Conservation (phyloP, 2,888 invertebrate species). For the Dorcus hopei region DNA sequence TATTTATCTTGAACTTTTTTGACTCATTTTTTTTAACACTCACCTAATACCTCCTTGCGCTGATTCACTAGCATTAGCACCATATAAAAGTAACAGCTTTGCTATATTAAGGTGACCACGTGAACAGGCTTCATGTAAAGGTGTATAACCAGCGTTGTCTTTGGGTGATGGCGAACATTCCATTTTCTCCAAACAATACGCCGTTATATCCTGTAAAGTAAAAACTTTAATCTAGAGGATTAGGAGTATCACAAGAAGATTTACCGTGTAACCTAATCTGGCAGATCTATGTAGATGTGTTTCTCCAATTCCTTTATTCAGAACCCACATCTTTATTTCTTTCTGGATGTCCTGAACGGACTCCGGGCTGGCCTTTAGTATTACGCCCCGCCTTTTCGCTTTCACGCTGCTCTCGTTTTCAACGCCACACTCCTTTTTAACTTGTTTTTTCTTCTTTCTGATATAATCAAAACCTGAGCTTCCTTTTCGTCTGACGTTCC, state of each 20-base stretch:
- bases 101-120: slow-evolving; percentile 86
- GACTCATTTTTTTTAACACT: background rate
- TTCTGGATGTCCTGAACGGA: slow-evolving; percentile 75
- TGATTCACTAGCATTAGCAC: slow-evolving; percentile 87
- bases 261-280: slow-evolving; percentile 80
- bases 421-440: slow-evolving; percentile 54
- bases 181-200: slow-evolving; percentile 85
- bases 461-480: slow-evolving; percentile 88
- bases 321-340: slow-evolving; percentile 86
- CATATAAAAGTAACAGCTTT: slow-evolving; percentile 77
- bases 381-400: slow-evolving; percentile 44
- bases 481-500: slow-evolving; percentile 70
- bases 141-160: slow-evolving; percentile 91
- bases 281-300: slow-evolving; percentile 90
- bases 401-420: slow-evolving; percentile 8
- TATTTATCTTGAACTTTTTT: no score
- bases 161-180: slow-evolving; percentile 79
- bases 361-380: slow-evolving; percentile 58
- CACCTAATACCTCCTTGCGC: slow-evolving; percentile 88
- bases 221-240: background rate
- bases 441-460: slow-evolving; percentile 79
- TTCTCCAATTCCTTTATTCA: slow-evolving; percentile 93
- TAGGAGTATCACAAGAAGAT: slow-evolving; percentile 32
- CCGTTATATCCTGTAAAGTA: slow-evolving; percentile 73
- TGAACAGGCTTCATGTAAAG: slow-evolving; percentile 88